A percentile compares a stretch with the other conserved stretches of the same genome.
Conservation (phyloP, 2,113 vertebrate species). For the Eupsittula cactorum region DNA sequence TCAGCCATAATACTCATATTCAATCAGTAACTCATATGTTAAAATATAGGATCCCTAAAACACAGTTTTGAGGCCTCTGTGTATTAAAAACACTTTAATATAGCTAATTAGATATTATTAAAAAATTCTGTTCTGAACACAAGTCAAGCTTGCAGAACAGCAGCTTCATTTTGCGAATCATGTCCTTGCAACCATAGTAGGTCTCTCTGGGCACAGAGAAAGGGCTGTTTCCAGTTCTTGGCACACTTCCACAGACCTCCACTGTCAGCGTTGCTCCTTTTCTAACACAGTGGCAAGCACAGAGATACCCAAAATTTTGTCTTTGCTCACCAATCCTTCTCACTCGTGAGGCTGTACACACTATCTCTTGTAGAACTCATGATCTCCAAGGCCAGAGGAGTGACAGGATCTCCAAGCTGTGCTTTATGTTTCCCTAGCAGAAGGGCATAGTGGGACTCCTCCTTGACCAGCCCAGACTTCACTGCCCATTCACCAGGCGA, state of each 20-base stretch:
- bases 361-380: neutral
- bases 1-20: neutral
- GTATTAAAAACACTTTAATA: neutral
- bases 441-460: neutral
- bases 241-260: neutral
- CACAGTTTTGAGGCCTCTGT: neutral
- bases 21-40: neutral
- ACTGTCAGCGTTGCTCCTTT: rapidly evolving
- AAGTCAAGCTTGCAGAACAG: neutral
- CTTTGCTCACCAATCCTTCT: neutral
- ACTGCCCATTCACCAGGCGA: neutral
- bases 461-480: neutral
- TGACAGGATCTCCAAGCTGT: neutral
- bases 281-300: neutral
- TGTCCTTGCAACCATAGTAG: neutral
- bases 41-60: neutral
- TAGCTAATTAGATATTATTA: neutral
- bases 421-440: neutral
- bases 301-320: neutral
- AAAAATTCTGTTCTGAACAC: neutral
- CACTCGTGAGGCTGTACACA: rapidly evolving
- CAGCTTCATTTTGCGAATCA: neutral
- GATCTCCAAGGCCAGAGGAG: neutral
- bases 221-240: neutral
- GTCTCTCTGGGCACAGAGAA: neutral